phyloP scores from a whole-genome alignment of 1,140 invertebrate species.

The Palaemon carinicauda region DNA sequence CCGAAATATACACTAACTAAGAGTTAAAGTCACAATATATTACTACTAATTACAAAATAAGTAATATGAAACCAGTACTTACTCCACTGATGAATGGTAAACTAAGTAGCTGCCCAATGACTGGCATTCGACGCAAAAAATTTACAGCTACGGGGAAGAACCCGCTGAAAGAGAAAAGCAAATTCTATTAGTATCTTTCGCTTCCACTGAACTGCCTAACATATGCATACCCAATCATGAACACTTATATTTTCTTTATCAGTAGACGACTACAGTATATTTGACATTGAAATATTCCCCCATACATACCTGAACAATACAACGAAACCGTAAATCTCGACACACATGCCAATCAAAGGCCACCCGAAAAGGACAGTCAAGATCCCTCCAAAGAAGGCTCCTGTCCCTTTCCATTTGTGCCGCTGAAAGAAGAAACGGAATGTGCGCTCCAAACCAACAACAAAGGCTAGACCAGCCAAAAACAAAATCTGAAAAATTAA shows the following conservation, averaged over 20 bases:
- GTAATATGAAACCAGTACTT: conserved; percentile 60
- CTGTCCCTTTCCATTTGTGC: conserved; percentile 93
- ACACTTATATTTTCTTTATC: no score
- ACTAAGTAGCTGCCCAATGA: conserved; percentile 71
- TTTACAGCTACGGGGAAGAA: conserved; percentile 76
- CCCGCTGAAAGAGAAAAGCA: conserved; percentile 67
- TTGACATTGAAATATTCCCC: not conserved
- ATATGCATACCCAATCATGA: no score
- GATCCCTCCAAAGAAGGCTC: conserved; percentile 94
- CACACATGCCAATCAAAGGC: conserved; percentile 94
- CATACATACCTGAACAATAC: conserved; percentile 72
- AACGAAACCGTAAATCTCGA: conserved; percentile 84
- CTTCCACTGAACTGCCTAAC: no score
- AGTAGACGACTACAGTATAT: no score
- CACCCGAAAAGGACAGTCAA: conserved; percentile 93
- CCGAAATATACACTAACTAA: no score
- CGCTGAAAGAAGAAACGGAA: conserved; percentile 98
- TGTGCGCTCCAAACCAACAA: conserved; percentile 95
- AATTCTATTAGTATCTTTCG: no score
- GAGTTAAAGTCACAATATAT: no score
- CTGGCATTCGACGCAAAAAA: conserved; percentile 73
- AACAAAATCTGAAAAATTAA: conserved; percentile 78
- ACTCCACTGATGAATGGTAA: conserved; percentile 72
- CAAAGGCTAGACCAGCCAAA: conserved; percentile 91
- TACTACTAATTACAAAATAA: not conserved